Percentiles rank a stretch among this genome's conserved stretches.
Conservation (phyloP, 2,888 invertebrate genomes). For the Incurvaria masculella region DNA sequence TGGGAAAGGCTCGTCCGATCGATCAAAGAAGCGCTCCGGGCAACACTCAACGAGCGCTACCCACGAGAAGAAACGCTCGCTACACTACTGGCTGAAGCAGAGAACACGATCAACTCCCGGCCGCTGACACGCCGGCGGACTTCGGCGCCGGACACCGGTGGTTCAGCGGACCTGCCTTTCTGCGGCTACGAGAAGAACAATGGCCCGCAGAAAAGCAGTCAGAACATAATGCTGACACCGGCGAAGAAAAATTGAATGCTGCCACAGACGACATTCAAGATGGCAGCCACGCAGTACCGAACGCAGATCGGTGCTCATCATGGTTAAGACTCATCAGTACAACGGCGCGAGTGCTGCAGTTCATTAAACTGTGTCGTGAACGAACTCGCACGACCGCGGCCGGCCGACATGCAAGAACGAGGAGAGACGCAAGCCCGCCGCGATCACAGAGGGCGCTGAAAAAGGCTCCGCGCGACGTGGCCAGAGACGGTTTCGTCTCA, state of each 20-base stretch:
- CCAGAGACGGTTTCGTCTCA: background rate
- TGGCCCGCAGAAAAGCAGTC: background rate
- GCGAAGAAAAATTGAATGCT: background rate
- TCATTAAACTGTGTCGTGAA: background rate
- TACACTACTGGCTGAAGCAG: too few species aligned
- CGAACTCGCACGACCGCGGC: background rate
- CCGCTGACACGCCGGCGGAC: constrained; percentile 4
- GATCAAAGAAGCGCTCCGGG: too few species aligned
- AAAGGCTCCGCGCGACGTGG: background rate
- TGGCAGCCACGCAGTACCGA: background rate
- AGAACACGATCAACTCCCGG: too few species aligned
- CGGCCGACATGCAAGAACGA: background rate
- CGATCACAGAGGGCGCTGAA: background rate
- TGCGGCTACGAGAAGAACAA: background rate
- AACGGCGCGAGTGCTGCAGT: constrained; percentile 3
- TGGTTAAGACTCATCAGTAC: constrained; percentile 3
- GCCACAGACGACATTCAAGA: background rate
- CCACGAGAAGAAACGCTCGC: too few species aligned
- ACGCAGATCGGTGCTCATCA: background rate
- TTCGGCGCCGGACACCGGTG: background rate
- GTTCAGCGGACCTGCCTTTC: constrained; percentile 1
- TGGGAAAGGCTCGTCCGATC: too few species aligned
- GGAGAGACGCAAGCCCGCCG: background rate
- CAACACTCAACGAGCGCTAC: too few species aligned
- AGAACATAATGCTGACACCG: background rate